Base-by-base conservation (phyloP, 2,888 invertebrate species). In the Scelioninae gen. 1 region DNA sequence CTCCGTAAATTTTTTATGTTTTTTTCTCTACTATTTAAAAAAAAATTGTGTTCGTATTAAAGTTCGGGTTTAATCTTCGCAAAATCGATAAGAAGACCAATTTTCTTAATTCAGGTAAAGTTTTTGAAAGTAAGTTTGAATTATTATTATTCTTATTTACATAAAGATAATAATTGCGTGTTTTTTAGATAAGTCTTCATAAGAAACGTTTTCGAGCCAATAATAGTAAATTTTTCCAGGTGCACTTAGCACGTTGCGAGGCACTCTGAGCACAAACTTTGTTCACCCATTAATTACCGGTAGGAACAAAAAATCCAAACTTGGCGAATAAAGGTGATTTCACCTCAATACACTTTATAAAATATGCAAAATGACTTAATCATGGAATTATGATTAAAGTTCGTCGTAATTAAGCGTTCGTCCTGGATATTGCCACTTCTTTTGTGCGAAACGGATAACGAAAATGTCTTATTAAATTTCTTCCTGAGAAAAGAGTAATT, bases 401-500 rank as follows among this genome's bases (percentile, higher is more conserved):
- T 63, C 15, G 55, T 32, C 53, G 74, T 56, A 74, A 75, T 75
- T 72, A 72, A n/a, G n/a, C 62, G 32, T 51, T 53, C 53, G n/a
- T n/a, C n/a, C n/a, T 47, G 43, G 38, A 62, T 60, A 66, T 66
- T 58, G 38, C 49, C 38, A 34, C 56, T 65, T 15, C 65, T 66
- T 49, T 65, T n/a, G 75, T 66, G 7, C 49, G 29, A 43, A 60
- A 29, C 15, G 29, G 1, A 5, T 29, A 38, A 43, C 47, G 31
- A 76, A 65, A 60, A 58, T 66, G 58, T 58, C 66, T 76, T 56
- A 66, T 66, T 76, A 76, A 76, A 76, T 76, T 69, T 68, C 38
- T 16, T 34, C 16, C 66, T 63, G 29, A 0, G 55, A 66, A 66
- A 66, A 38, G 65, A 63, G 29, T 65, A 79, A 79, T 71, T 63